phyloP scores from a whole-genome alignment of 2,888 invertebrate genomes.

The Creontiades dilutus region DNA sequence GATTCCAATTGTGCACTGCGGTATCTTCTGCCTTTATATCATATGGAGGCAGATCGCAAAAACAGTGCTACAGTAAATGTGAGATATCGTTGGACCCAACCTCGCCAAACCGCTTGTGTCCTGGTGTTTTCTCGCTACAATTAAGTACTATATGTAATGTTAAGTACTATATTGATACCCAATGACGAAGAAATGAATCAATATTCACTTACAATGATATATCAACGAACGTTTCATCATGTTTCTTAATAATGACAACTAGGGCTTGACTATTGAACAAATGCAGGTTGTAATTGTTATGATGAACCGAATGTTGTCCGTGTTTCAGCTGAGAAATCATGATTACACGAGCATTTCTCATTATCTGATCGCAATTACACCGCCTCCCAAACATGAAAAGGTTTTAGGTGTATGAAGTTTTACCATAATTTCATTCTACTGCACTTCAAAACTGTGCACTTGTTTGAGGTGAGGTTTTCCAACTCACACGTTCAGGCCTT shows the following conservation, averaged over 20 bases:
- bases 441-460: too few relatives aligned
- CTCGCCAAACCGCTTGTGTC: conserved; percentile 4
- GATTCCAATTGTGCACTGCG: conserved; percentile 27
- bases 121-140: conserved; percentile 54
- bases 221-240: too few relatives aligned
- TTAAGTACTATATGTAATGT: too few relatives aligned
- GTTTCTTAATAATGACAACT: too few relatives aligned
- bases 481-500: too few relatives aligned
- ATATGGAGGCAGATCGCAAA: conserved; percentile 59
- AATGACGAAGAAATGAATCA: too few relatives aligned
- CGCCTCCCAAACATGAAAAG: neutral
- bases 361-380: conserved; percentile 43
- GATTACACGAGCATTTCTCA: conserved; percentile 46
- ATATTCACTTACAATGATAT: too few relatives aligned
- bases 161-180: too few relatives aligned
- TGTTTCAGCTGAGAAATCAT: conserved; percentile 59
- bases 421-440: too few relatives aligned
- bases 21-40: conserved; percentile 52
- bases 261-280: too few relatives aligned
- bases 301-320: conserved; percentile 61
- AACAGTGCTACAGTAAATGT: conserved; percentile 56
- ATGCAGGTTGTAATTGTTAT: conserved; percentile 5
- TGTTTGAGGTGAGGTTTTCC: too few relatives aligned
- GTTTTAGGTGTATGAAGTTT: too few relatives aligned
- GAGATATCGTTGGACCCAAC: conserved; percentile 61